Evolutionary conservation across 2,888 invertebrate genomes (phyloP).

Genomic region (Polydrusus tereticollis): DNA sequence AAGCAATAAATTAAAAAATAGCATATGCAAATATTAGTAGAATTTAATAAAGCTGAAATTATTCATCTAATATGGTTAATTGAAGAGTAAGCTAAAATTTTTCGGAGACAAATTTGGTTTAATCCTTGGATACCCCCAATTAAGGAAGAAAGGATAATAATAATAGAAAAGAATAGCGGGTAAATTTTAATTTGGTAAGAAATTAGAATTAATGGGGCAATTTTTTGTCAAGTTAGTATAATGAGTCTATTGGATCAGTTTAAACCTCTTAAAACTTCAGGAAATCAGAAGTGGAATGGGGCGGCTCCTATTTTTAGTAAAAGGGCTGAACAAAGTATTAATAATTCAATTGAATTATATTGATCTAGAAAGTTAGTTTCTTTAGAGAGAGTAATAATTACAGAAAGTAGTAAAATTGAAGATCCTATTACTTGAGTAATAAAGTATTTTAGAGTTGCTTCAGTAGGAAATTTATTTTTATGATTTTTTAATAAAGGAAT

Average conservation of each 20-base stretch:
- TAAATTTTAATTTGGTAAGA: slow-evolving; percentile 60
- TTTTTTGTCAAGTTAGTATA: slow-evolving; percentile 76
- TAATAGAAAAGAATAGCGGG: slow-evolving; percentile 66
- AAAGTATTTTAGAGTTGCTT: slow-evolving; percentile 75
- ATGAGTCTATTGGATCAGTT: slow-evolving; percentile 71
- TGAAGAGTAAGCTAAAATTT: slow-evolving; percentile 74
- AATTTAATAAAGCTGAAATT: no score
- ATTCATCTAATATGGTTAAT: slow-evolving; percentile 75
- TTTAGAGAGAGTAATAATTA: slow-evolving; percentile 65
- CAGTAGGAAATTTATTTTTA: slow-evolving; percentile 69
- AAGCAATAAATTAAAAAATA: slow-evolving; percentile 69
- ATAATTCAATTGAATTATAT: slow-evolving; percentile 44
- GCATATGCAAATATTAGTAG: slow-evolving; percentile 53
- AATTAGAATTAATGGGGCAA: slow-evolving; percentile 71
- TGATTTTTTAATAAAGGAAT: slow-evolving; percentile 72
- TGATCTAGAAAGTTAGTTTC: slow-evolving; percentile 58
- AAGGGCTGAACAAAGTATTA: slow-evolving; percentile 61
- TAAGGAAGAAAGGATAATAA: slow-evolving; percentile 68
- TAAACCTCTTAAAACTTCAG: slow-evolving; percentile 72
- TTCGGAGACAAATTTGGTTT: slow-evolving; percentile 65
- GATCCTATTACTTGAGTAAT: slow-evolving; percentile 73
- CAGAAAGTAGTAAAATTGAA: slow-evolving; percentile 69
- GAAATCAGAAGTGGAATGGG: slow-evolving; percentile 74
- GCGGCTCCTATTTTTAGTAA: slow-evolving; percentile 72
- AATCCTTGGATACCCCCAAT: slow-evolving; percentile 70